Evolutionary conservation across 1,140 invertebrate genomes (phyloP), one percentile per base, ranked within the genome.

Genomic region (Lasioglossum baleicum): DNA sequence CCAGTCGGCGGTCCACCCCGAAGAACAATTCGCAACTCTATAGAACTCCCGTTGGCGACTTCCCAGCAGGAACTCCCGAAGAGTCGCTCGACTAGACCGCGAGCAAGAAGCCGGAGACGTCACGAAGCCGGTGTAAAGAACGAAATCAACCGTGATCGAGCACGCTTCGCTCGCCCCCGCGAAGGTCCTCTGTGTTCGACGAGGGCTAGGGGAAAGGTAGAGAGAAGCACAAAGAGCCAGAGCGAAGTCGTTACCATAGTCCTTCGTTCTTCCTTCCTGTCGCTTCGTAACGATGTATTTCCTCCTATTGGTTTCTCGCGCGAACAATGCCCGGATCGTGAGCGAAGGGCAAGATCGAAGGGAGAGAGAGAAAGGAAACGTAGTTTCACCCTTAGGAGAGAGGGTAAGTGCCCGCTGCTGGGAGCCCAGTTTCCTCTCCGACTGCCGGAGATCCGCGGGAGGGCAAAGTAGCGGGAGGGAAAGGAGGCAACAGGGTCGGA

Each of bases 201-300:
- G 17, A 76, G 77, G 56, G 58, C 69, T 66, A 70, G 44, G 58
- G 61, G 7, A 11, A 11, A 44, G 44, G 44, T 11, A 11, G 44
- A 44, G 44, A 48, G 8, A 11, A 26, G 63, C 66, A 84, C 83
- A 85, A 84, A 85, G 83, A 60, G 74, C 26, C 56, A 17, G 7
- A 11, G 48, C 48, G 56, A 66, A 84, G 56, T 85, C 83, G 83
- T 85, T 85, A 83, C 73, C 77, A 85, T 88, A 83, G 76, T 73
- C 61, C 82, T 87, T 82, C 82, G 75, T 81, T 72, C 76, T 86
- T 86, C 87, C 82, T 90, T 89, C 87, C 88, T 83, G 84, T 82
- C 66, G 75, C 75, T 81, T 82, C 79, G 86, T 91, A 91, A 91
- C 88, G 88, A 90, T 88, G 89, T 91, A 91, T 91, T 91, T 91